phyloP scores from a whole-genome alignment of 2,888 invertebrate species.

The Cosmia trapezina region DNA sequence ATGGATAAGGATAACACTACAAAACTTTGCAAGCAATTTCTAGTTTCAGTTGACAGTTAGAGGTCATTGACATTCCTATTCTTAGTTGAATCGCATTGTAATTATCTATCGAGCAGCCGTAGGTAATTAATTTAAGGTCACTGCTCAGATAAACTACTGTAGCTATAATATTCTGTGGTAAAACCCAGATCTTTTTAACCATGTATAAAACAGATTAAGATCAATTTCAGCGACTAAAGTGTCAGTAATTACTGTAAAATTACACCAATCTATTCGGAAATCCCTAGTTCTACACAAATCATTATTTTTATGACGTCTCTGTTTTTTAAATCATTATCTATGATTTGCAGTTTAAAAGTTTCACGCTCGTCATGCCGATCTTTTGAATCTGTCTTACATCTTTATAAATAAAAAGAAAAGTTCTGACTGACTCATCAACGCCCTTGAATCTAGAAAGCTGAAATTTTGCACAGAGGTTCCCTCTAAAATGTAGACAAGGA shows the following conservation, averaged over 20 bases:
- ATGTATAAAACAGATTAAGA: conserved; percentile 4
- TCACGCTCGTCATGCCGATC: neutral
- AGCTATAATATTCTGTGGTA: neutral
- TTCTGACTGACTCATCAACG: no score
- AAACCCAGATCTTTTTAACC: neutral
- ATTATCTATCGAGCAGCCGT: no score
- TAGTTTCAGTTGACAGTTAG: no score
- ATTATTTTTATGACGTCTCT: conserved; percentile 15
- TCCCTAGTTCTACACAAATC: conserved; percentile 25
- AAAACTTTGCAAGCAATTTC: no score
- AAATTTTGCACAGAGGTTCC: no score
- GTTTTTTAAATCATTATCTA: conserved; percentile 13
- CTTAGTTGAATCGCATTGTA: no score
- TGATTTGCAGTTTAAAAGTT: conserved; percentile 36
- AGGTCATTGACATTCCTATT: no score
- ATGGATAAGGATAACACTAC: no score
- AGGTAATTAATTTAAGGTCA: no score
- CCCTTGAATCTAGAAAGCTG: no score
- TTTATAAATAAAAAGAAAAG: neutral
- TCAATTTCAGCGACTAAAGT: conserved; percentile 3
- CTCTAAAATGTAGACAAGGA: no score
- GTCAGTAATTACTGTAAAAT: conserved; percentile 25
- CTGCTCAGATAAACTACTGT: no score
- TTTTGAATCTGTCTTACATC: neutral
- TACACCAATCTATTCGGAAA: conserved; percentile 34